These are phyloP conservation scores for Heteropelma amictum DNA, from an alignment of 2,888 invertebrate genomes.

Conservation along the genomic window DNA sequence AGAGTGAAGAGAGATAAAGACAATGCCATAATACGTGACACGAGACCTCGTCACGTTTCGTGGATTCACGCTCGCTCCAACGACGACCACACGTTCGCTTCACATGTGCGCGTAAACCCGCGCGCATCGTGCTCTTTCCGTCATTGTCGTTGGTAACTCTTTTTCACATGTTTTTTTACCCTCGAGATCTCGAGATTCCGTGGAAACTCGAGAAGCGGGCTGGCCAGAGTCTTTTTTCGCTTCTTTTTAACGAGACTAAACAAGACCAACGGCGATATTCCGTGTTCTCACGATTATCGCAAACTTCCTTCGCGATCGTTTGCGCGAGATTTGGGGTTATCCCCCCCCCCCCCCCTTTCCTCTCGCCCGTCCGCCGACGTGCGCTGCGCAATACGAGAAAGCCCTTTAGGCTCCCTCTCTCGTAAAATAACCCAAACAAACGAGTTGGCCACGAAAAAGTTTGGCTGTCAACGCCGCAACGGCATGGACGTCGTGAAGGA, in stretches of 20 bases:
- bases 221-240: background rate
- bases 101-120: constrained; percentile 41
- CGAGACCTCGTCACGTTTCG: constrained; percentile 52
- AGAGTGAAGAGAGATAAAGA: constrained; percentile 44
- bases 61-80: constrained; percentile 30
- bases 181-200: constrained; percentile 27
- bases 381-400: no score
- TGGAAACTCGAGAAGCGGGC: constrained; percentile 17
- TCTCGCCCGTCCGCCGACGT: no score
- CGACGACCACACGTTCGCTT: constrained; percentile 18
- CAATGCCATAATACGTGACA: constrained; percentile 55
- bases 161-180: background rate
- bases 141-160: constrained; percentile 17
- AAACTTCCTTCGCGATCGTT: constrained; percentile 6
- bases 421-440: constrained; percentile 53
- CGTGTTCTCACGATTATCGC: constrained; percentile 4
- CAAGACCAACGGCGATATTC: constrained; percentile 7
- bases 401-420: constrained; percentile 33
- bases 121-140: constrained; percentile 16
- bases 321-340: constrained; percentile 11
- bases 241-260: constrained; percentile 18
- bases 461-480: constrained; percentile 35
- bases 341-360: no score
- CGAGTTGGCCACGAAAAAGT: constrained; percentile 38
- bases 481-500: constrained; percentile 1